Conservation (phyloP, 2,113 vertebrate species). For the Sinocyclocheilus grahami region DNA sequence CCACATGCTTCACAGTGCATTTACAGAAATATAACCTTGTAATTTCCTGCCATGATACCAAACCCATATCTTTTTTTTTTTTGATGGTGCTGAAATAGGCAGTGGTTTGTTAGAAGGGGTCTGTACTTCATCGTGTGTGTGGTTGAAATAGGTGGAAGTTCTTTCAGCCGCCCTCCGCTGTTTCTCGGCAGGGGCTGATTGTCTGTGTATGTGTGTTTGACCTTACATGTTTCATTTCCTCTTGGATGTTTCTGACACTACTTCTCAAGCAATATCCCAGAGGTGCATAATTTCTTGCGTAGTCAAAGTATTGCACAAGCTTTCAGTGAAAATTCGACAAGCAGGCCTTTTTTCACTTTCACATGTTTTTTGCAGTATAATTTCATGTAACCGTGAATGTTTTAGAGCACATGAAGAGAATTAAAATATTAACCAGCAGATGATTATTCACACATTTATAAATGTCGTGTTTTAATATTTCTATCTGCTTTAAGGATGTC, state of each 20-base stretch:
- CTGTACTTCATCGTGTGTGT: constrained; percentile 6
- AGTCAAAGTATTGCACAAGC: constrained; percentile 26
- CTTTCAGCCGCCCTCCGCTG: constrained; percentile 26
- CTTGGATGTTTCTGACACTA: background rate
- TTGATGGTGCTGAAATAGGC: background rate
- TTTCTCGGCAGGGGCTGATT: constrained; percentile 48
- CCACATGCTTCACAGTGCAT: background rate
- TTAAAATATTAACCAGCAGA: background rate
- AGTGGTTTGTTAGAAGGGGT: background rate
- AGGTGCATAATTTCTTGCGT: background rate
- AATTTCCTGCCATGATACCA: background rate
- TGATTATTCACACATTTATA: background rate
- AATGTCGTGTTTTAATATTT: background rate
- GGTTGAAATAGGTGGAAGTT: constrained; percentile 34
- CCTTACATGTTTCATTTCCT: constrained; percentile 49
- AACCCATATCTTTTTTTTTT: background rate
- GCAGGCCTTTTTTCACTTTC: background rate
- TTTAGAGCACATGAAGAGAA: background rate
- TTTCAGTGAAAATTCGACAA: constrained; percentile 34
- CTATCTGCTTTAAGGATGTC: background rate
- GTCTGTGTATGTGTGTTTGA: background rate
- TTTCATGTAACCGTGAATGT: background rate
- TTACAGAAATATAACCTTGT: background rate
- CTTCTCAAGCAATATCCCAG: background rate
- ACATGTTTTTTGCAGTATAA: background rate